Evolutionary conservation across 2,797 vertebrate species (phyloP).

Genomic region (Cryptoblepharus egeriae): DNA sequence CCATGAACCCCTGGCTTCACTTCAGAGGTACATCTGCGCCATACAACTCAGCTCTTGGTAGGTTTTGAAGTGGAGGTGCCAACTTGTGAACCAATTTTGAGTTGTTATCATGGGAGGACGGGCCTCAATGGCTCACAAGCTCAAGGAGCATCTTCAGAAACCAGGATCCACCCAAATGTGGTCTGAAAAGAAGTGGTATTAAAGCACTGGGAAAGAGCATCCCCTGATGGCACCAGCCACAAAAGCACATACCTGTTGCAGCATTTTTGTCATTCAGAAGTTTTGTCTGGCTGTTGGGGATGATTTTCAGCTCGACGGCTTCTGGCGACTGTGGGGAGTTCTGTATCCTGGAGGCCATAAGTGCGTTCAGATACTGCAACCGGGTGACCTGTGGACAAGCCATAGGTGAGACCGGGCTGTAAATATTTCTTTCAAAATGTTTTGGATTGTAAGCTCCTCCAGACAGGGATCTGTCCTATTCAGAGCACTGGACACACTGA

Average conservation of each 20-base stretch:
- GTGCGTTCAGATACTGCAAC: constrained; percentile 89
- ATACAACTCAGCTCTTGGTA: no score
- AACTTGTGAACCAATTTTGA: not conserved
- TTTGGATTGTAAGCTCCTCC: not conserved
- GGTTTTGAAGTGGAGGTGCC: not conserved
- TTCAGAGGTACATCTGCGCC: no score
- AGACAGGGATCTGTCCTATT: no score
- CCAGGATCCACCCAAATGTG: not conserved
- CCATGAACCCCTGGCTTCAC: no score
- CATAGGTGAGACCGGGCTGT: no score
- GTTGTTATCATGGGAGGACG: not conserved
- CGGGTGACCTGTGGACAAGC: constrained; percentile 81
- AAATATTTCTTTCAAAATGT: not conserved
- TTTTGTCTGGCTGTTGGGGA: constrained; percentile 90
- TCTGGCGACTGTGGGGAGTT: constrained; percentile 80
- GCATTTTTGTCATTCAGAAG: constrained; percentile 84
- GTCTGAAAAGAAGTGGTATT: not conserved
- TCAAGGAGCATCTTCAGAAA: not conserved
- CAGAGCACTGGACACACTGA: not conserved
- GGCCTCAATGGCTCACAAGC: not conserved
- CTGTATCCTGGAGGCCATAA: constrained; percentile 84
- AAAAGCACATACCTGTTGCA: constrained; percentile 48
- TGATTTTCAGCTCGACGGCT: constrained; percentile 82
- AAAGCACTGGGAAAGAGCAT: no score
- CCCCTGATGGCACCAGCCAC: not conserved